phyloP scores from a whole-genome alignment of 2,797 vertebrate species.

The Leontocebus nigricollis region DNA sequence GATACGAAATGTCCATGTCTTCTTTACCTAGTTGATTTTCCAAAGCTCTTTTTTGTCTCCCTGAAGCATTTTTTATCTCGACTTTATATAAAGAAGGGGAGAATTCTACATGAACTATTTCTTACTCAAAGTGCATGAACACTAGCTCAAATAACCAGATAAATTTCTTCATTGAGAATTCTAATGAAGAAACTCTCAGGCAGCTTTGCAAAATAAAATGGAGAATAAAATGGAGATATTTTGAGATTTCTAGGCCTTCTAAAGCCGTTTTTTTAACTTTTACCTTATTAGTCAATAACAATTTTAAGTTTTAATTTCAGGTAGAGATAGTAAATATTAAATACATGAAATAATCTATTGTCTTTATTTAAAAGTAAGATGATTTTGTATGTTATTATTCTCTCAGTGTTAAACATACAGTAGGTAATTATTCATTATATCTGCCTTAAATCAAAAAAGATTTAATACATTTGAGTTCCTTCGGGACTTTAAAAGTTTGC shows the following conservation, averaged over 20 bases:
- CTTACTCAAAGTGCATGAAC: background rate
- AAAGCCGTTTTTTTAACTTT: background rate
- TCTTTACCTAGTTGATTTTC: background rate
- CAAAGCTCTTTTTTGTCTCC: background rate
- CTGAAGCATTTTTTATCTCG: background rate
- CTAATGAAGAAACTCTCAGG: background rate
- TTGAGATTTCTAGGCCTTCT: background rate
- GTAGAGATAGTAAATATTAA: background rate
- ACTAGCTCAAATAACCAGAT: background rate
- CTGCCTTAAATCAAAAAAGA: background rate
- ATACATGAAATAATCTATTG: background rate
- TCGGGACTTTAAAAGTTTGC: background rate
- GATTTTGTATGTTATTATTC: background rate
- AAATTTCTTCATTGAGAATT: background rate
- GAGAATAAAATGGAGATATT: background rate
- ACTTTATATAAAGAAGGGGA: background rate
- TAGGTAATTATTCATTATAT: background rate
- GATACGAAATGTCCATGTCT: background rate
- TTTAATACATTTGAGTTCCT: background rate
- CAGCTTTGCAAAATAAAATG: background rate
- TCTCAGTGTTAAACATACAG: background rate
- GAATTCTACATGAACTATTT: background rate
- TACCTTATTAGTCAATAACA: background rate
- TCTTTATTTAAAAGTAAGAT: background rate
- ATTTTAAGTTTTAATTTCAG: constrained; percentile 2